These are phyloP conservation scores for Lasiurus cinereus DNA, from an alignment of 2,113 vertebrate genomes.

Conservation along the genomic window DNA sequence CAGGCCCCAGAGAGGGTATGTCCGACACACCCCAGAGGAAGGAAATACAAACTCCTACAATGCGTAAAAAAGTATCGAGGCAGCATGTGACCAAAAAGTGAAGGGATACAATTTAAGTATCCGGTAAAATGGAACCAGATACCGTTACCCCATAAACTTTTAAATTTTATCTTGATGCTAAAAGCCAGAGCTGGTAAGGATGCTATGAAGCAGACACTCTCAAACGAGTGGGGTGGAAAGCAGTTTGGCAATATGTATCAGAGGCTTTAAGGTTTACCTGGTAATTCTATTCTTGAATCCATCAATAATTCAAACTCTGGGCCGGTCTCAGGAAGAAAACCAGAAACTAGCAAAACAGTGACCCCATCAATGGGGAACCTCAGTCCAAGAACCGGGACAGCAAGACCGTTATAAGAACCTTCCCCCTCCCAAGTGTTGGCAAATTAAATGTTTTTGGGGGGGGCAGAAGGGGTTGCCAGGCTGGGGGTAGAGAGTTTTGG, in stretches of 20 bases:
- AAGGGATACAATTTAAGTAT: not conserved
- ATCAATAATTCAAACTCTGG: not conserved
- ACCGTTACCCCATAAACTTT: not conserved
- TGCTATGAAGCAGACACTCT: conserved; percentile 47
- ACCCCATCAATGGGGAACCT: not conserved
- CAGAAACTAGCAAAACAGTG: conserved; percentile 6
- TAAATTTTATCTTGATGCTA: not conserved
- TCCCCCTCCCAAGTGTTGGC: not conserved
- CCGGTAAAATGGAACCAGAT: conserved; percentile 31
- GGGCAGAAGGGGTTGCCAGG: not conserved
- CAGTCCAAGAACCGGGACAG: not conserved
- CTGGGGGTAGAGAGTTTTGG: not conserved
- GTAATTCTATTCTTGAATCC: conserved; percentile 3
- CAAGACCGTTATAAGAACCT: not conserved
- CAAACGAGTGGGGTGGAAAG: conserved; percentile 5
- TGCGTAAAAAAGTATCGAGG: not conserved
- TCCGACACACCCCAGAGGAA: not conserved
- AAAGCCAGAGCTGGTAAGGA: conserved; percentile 27
- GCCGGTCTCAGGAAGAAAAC: conserved; percentile 18
- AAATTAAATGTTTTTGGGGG: not conserved
- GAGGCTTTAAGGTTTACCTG: conserved; percentile 12
- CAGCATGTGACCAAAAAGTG: not conserved
- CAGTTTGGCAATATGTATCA: conserved; percentile 31
- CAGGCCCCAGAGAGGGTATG: not conserved
- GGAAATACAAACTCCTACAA: not conserved